Evolutionary conservation across 2,113 vertebrate genomes (phyloP), one percentile per base, ranked within the genome.

Genomic region (Dermatemys mawii): DNA sequence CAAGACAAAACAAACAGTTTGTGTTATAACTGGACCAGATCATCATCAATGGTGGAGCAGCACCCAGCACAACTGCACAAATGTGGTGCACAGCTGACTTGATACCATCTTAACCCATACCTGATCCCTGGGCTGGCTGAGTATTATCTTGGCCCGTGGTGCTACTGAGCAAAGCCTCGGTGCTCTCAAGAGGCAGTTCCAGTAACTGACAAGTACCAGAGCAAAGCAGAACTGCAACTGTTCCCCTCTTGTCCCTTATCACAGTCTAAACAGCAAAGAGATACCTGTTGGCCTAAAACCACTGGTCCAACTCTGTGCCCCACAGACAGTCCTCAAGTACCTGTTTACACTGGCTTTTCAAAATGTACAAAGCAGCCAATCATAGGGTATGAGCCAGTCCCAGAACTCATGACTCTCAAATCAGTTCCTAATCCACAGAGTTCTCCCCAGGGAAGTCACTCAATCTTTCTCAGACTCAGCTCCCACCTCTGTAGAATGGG

Each of bases 301-400:
- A 19, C 7, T 84, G 16, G 7, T 54, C 73, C 89, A 48, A 70
- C 2, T 7, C 76, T 44, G 22, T 3, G 10, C 32, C 57, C n/a
- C 5, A 32, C 24, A 24, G 27, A n/a, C 16, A 87, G 4, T 19
- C 26, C 9, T 17, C 12, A 81, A 11, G 50, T 1, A n/a, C n/a
- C n/a, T n/a, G n/a, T n/a, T n/a, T n/a, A n/a, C n/a, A 46, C 26
- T 60, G 41, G 32, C 4, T 87, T 89, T 79, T 81, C 35, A 50
- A 26, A 11, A 46, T 5, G 1, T 49, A 29, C 0, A 6, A n/a
- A 83, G 50, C 53, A 73, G 4, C 10, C 7, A 75, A 35, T 0
- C 0, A 14, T 53, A 44, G 3, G 8, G 5, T 44, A 93, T 49
- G 19, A 10, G 46, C 32, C 55, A 53, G 8, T 35, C 90, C 16